Percentiles rank a stretch among this genome's conserved stretches.
Evolutionary conservation across 2,797 vertebrate genomes (phyloP).

Genomic region (Epinephelus malabaricus): DNA sequence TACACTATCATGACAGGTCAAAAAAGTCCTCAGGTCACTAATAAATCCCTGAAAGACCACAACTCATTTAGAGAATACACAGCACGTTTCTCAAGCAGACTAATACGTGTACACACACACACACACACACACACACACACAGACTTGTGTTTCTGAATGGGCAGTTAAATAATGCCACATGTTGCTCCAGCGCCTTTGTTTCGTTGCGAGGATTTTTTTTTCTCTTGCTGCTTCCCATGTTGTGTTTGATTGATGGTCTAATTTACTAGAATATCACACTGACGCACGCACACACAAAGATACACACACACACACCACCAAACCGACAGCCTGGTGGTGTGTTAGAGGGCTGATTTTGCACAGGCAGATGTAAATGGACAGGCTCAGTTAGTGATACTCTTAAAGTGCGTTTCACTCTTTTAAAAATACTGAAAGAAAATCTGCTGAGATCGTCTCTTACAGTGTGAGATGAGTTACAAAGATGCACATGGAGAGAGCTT

Average conservation of each 20-base stretch:
- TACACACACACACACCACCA: constrained; percentile 45
- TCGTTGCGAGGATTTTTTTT: constrained; percentile 67
- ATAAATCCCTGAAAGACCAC: constrained; percentile 28
- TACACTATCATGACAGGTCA: constrained; percentile 13
- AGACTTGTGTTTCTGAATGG: constrained; percentile 70
- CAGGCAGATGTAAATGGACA: constrained; percentile 60
- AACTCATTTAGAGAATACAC: constrained; percentile 24
- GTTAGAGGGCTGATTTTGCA: constrained; percentile 42
- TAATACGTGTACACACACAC: not conserved
- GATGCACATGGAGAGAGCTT: not conserved
- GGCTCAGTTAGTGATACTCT: constrained; percentile 50
- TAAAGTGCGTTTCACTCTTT: constrained; percentile 36
- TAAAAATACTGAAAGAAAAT: constrained; percentile 32
- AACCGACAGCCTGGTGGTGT: constrained; percentile 33
- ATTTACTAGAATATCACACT: constrained; percentile 85
- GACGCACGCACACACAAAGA: constrained; percentile 43
- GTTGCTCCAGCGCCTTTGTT: constrained; percentile 79
- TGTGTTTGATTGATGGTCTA: constrained; percentile 86
- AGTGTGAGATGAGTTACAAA: constrained; percentile 7
- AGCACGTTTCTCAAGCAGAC: constrained; percentile 12
- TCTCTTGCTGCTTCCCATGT: constrained; percentile 71
- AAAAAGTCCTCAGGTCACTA: constrained; percentile 19
- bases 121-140: constrained; percentile 40
- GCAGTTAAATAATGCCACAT: constrained; percentile 87
- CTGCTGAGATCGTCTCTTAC: constrained; percentile 4